Percentiles rank a stretch among this genome's conserved stretches.
phyloP scores from a whole-genome alignment of 2,113 vertebrate species.

The Artemisiospiza belli region DNA sequence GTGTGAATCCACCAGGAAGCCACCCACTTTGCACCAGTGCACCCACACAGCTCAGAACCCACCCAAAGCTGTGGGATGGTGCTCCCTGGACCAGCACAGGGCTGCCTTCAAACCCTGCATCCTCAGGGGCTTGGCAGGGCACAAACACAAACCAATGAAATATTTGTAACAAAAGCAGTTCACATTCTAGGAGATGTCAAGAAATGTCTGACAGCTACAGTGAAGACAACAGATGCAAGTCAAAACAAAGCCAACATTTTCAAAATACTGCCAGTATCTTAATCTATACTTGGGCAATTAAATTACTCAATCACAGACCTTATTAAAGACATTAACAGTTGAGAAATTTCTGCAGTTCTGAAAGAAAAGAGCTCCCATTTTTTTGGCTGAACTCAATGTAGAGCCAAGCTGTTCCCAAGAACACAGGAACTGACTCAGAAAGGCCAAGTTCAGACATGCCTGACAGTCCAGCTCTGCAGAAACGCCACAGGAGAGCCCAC shows the following conservation, averaged over 20 bases:
- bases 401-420: background rate
- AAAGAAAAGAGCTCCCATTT: background rate
- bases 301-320: background rate
- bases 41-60: background rate
- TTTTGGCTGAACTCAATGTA: background rate
- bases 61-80: background rate
- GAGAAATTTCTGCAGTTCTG: background rate
- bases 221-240: background rate
- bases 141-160: background rate
- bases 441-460: background rate
- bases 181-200: background rate
- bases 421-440: background rate
- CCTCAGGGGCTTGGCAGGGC: background rate
- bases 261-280: background rate
- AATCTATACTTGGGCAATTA: background rate
- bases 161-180: background rate
- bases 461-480: background rate
- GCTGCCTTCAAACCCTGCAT: background rate
- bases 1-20: background rate
- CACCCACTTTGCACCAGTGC: background rate
- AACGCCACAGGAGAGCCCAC: accelerated
- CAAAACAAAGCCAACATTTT: constrained; percentile 1
- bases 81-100: background rate
- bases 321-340: background rate
- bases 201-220: background rate